A percentile compares a stretch with the other conserved stretches of the same genome.
Conservation (phyloP, 2,888 invertebrate genomes). For the Yponomeuta sedellus region DNA sequence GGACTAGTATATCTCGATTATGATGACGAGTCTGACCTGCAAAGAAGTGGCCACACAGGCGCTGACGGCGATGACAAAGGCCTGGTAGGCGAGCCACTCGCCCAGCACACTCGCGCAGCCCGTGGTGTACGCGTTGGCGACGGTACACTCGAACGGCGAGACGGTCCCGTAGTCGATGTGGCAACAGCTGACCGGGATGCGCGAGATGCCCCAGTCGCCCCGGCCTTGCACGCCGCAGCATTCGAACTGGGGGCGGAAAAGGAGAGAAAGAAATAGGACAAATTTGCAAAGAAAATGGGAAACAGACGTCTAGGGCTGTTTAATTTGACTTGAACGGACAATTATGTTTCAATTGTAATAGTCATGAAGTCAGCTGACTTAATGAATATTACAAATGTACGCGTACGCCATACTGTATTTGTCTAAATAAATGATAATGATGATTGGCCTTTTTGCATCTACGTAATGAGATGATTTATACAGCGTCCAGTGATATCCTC, state of each 20-base stretch:
- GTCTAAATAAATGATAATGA: too few relatives aligned
- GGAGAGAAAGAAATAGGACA: not conserved
- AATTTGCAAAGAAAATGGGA: not conserved
- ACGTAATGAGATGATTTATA: too few relatives aligned
- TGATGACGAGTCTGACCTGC: too few relatives aligned
- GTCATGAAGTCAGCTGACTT: too few relatives aligned
- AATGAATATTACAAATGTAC: too few relatives aligned
- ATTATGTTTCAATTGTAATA: too few relatives aligned
- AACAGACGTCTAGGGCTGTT: not conserved
- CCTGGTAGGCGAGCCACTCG: slow-evolving; percentile 55
- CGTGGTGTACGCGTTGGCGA: slow-evolving; percentile 34
- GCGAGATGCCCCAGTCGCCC: slow-evolving; percentile 68
- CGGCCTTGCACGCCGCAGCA: slow-evolving; percentile 80
- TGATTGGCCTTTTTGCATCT: too few relatives aligned
- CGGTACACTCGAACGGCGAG: slow-evolving; percentile 58
- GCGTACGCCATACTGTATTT: too few relatives aligned
- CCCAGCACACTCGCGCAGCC: slow-evolving; percentile 77
- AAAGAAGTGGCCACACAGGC: slow-evolving; percentile 43
- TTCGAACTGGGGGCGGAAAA: slow-evolving; percentile 61
- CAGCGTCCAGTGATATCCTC: too few relatives aligned
- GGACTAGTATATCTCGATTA: too few relatives aligned
- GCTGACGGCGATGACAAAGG: slow-evolving; percentile 41
- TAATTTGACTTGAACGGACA: too few relatives aligned
- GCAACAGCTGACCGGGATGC: slow-evolving; percentile 81
- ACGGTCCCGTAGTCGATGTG: slow-evolving; percentile 57